Evolutionary conservation across 2,888 invertebrate species (phyloP).

Genomic region (Shargacucullia verbasci): DNA sequence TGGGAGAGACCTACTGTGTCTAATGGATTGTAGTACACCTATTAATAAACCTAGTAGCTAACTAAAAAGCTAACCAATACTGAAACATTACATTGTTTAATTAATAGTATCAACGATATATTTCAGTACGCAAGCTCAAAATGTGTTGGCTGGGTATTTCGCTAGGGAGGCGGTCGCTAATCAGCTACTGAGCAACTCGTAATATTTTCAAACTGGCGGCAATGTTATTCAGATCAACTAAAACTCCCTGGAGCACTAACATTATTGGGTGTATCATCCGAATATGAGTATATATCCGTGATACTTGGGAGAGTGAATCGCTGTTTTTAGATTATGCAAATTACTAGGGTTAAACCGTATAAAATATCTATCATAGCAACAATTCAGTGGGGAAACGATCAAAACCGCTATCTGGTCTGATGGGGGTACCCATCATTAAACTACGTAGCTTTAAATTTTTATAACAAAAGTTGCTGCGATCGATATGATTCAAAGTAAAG

Average conservation of each 20-base stretch:
- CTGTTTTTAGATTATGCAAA: too few relatives aligned
- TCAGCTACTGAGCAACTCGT: slow-evolving; percentile 43
- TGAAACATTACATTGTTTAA: slow-evolving; percentile 5
- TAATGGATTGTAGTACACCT: background rate
- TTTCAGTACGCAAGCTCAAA: slow-evolving; percentile 25
- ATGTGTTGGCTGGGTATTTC: slow-evolving; percentile 46
- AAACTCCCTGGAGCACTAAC: slow-evolving; percentile 37
- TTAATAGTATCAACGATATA: slow-evolving; percentile 26
- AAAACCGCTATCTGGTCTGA: too few relatives aligned
- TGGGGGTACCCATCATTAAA: too few relatives aligned
- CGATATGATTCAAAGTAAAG: slow-evolving; percentile 59
- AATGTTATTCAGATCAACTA: slow-evolving; percentile 43
- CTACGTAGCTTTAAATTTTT: too few relatives aligned
- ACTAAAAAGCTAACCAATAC: slow-evolving; percentile 14
- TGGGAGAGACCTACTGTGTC: background rate
- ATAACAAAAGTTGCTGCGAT: slow-evolving; percentile 22
- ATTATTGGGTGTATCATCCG: slow-evolving; percentile 9
- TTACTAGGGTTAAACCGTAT: too few relatives aligned
- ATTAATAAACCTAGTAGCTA: slow-evolving; percentile 5
- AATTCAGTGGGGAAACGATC: too few relatives aligned
- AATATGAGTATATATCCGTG: background rate
- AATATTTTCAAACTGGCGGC: slow-evolving; percentile 45
- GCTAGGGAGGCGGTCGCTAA: slow-evolving; percentile 45
- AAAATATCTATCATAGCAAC: too few relatives aligned
- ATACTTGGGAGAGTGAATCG: too few relatives aligned